These are phyloP conservation scores for Apis mellifera DNA, from an alignment of 1,140 invertebrate species.

Conservation along the genomic window DNA sequence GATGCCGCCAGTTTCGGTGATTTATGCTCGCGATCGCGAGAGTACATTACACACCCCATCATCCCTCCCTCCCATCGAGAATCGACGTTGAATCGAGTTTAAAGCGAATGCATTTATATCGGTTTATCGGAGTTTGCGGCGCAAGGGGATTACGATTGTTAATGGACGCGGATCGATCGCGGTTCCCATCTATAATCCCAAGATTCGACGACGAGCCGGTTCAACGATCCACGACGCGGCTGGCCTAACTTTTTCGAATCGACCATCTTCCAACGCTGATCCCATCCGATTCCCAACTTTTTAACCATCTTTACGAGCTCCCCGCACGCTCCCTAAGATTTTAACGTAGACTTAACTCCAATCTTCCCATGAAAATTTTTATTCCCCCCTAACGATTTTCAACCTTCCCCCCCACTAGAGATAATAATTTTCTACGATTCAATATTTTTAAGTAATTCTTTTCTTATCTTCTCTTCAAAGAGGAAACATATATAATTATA, in stretches of 20 bases:
- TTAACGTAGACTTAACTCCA: background rate
- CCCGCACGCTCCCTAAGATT: no score
- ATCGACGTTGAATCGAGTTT: background rate
- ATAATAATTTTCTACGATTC: no score
- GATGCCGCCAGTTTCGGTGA: background rate
- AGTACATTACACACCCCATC: no score
- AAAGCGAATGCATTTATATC: slow-evolving; percentile 15
- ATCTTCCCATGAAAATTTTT: no score
- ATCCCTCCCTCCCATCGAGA: background rate
- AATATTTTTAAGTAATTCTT: no score
- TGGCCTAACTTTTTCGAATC: background rate
- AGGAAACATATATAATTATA: no score
- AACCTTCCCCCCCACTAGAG: no score
- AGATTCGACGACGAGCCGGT: background rate
- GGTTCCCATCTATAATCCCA: background rate
- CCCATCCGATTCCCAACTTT: background rate
- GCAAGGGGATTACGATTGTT: background rate
- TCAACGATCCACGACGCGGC: background rate
- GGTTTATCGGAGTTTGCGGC: background rate
- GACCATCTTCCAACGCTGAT: background rate
- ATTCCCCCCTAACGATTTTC: no score
- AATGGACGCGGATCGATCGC: background rate
- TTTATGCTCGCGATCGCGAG: background rate
- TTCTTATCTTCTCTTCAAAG: no score
- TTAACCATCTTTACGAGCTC: background rate